These are phyloP conservation scores for Pristionchus pacificus DNA, from an alignment of 1,140 invertebrate genomes.

Conservation along the genomic window DNA sequence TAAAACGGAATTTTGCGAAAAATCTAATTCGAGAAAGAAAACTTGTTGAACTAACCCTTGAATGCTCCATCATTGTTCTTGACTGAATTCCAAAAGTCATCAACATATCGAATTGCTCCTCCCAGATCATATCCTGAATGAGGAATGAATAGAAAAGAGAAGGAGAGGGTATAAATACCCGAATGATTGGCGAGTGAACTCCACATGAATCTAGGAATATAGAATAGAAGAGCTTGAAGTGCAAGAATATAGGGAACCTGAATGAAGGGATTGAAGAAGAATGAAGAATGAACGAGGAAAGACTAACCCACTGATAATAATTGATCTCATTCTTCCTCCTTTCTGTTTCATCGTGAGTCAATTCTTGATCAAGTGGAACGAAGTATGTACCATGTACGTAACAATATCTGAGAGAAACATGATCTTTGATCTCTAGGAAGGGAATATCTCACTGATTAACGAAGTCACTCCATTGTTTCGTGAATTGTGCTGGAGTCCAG, in stretches of 20 bases:
- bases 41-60: slow-evolving; percentile 27
- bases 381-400: slow-evolving; percentile 56
- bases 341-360: slow-evolving; percentile 35
- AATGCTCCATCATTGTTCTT: slow-evolving; percentile 29
- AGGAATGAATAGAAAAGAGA: neutral
- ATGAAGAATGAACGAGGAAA: too few species aligned
- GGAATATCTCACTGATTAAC: neutral
- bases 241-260: slow-evolving; percentile 54
- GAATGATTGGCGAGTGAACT: slow-evolving; percentile 43
- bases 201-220: slow-evolving; percentile 54
- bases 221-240: slow-evolving; percentile 51
- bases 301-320: slow-evolving; percentile 56
- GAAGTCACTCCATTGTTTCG: slow-evolving; percentile 29
- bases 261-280: too few species aligned
- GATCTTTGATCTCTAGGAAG: slow-evolving; percentile 34
- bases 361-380: slow-evolving; percentile 39
- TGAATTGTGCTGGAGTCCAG: slow-evolving; percentile 56
- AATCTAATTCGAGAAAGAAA: too few species aligned
- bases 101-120: slow-evolving; percentile 44
- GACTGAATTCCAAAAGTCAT: slow-evolving; percentile 40
- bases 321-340: slow-evolving; percentile 40
- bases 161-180: slow-evolving; percentile 24
- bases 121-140: slow-evolving; percentile 51
- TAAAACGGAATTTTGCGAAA: slow-evolving; percentile 1
- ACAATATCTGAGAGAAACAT: slow-evolving; percentile 57